Conservation (phyloP, 2,797 vertebrate species). For the Aulostomus chinensis region DNA sequence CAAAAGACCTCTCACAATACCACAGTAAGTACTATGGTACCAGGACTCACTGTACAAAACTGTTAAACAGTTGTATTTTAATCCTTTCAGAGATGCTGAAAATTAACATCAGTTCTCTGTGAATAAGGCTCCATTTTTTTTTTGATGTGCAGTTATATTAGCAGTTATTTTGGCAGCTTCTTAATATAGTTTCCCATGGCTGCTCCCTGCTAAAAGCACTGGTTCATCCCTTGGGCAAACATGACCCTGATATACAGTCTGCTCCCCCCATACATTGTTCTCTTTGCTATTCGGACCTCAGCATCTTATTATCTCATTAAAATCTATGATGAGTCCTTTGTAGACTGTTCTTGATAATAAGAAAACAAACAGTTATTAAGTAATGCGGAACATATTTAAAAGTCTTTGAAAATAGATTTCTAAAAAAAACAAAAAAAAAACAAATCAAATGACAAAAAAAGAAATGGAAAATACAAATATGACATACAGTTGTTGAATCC, state of each 20-base stretch:
- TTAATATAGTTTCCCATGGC: constrained; percentile 55
- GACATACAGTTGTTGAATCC: too few relatives aligned
- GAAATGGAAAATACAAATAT: too few relatives aligned
- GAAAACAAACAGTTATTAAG: too few relatives aligned
- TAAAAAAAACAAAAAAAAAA: too few relatives aligned
- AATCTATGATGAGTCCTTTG: too few relatives aligned
- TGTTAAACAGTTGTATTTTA: not conserved
- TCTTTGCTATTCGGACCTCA: constrained; percentile 34
- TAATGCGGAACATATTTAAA: too few relatives aligned
- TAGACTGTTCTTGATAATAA: too few relatives aligned
- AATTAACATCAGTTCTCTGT: constrained; percentile 6
- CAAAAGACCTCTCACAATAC: not conserved
- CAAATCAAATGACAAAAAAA: too few relatives aligned
- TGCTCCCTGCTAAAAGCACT: constrained; percentile 51
- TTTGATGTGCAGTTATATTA: constrained; percentile 23
- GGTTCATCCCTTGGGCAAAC: constrained; percentile 53
- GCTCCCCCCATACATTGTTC: constrained; percentile 37
- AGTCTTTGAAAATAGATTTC: too few relatives aligned
- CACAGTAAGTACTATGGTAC: too few relatives aligned
- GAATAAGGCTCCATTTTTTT: not conserved
- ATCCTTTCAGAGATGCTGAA: too few relatives aligned
- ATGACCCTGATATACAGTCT: constrained; percentile 64
- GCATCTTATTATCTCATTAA: constrained; percentile 2
- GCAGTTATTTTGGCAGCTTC: constrained; percentile 44
- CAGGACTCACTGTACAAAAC: too few relatives aligned